These are phyloP conservation scores for Pelvicachromis taeniatus DNA, from an alignment of 2,113 vertebrate species.

Conservation along the genomic window DNA sequence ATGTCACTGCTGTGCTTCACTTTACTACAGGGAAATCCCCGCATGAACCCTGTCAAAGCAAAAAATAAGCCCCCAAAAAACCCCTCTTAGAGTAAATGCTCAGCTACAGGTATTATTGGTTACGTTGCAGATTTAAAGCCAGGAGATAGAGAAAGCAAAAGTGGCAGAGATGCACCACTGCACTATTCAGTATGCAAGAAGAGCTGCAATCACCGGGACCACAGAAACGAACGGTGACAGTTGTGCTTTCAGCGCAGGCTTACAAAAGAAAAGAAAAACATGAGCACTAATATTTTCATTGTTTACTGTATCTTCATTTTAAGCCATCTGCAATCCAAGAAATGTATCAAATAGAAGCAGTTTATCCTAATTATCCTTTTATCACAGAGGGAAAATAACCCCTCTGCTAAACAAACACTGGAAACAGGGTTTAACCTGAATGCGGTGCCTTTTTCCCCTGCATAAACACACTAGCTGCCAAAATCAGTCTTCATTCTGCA, in stretches of 20 bases:
- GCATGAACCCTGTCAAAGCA: not conserved
- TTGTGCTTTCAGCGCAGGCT: not conserved
- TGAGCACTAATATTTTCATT: fast-evolving
- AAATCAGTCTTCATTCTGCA: not conserved
- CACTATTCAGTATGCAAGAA: not conserved
- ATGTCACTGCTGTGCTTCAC: not conserved
- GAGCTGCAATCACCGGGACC: not conserved
- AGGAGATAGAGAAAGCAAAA: not conserved
- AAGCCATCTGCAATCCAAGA: not conserved
- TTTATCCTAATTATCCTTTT: not conserved
- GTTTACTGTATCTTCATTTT: not conserved
- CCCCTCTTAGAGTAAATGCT: not conserved
- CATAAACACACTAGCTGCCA: not conserved
- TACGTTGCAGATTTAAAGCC: not conserved
- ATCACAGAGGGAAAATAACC: not conserved
- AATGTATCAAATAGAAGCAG: not conserved
- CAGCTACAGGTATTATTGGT: not conserved
- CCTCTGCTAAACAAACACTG: not conserved
- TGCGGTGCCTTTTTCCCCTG: not conserved
- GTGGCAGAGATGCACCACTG: not conserved
- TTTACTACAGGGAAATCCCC: not conserved
- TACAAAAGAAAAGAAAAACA: not conserved
- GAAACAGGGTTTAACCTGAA: not conserved
- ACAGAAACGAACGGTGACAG: not conserved
- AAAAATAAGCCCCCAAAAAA: not conserved